Conservation (phyloP, 2,888 invertebrate genomes). For the Phania funesta region DNA sequence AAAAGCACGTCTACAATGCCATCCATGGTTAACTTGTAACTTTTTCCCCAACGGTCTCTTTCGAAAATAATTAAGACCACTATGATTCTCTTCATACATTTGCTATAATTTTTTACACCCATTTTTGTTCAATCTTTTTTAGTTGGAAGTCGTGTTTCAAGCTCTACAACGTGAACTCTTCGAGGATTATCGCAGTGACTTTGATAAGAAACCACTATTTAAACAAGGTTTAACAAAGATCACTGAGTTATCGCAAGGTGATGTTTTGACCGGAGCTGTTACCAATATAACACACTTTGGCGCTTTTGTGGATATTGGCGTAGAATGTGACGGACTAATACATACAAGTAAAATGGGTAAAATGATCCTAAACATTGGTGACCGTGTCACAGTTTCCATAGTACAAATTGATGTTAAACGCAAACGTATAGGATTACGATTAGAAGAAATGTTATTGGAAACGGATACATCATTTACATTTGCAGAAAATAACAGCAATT, state of each 20-base stretch:
- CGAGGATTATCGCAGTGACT: constrained; percentile 88
- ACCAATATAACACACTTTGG: constrained; percentile 94
- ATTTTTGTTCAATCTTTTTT: constrained; percentile 37
- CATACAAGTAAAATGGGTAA: constrained; percentile 84
- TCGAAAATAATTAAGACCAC: no score
- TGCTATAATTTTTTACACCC: neutral
- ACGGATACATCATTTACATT: constrained; percentile 75
- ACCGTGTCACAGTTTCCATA: constrained; percentile 86
- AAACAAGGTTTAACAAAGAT: constrained; percentile 86
- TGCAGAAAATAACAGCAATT: constrained; percentile 1
- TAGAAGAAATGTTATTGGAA: constrained; percentile 77
- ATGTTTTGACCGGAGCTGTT: constrained; percentile 87
- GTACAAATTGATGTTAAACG: constrained; percentile 82
- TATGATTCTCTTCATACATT: no score
- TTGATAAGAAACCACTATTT: constrained; percentile 86
- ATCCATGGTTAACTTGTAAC: no score
- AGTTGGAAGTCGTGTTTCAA: constrained; percentile 82
- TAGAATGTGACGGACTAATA: constrained; percentile 86
- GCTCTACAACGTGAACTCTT: constrained; percentile 83
- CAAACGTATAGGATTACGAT: constrained; percentile 82
- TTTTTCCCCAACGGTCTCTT: no score
- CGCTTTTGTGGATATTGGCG: constrained; percentile 93
- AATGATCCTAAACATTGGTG: constrained; percentile 84
- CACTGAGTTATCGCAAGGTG: constrained; percentile 84
- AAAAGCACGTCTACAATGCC: no score